Conservation (phyloP, 92 coral and sea anemone genomes). For the Phenganax stokvisi region DNA sequence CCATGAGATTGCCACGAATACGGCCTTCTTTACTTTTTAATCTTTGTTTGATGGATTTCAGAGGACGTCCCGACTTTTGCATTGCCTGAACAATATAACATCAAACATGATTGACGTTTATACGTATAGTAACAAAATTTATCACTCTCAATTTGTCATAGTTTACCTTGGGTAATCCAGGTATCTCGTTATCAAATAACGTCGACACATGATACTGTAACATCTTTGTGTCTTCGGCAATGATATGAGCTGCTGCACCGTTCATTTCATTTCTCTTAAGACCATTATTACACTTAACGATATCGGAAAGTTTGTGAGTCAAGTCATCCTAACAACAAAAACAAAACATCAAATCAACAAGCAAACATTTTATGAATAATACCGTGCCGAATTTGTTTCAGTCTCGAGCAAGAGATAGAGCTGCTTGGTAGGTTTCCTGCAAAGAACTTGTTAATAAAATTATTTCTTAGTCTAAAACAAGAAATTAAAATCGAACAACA, state of each 20-base stretch:
- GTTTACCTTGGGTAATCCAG: slow-evolving; percentile 88
- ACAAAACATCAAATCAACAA: not conserved
- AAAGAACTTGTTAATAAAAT: no score
- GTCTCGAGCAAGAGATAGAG: no score
- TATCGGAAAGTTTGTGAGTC: slow-evolving; percentile 94
- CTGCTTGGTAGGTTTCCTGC: no score
- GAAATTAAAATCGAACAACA: no score
- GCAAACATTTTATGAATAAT: not conserved
- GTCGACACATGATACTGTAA: slow-evolving; percentile 98
- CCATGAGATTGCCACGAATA: slow-evolving; percentile 97
- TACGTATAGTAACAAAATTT: not conserved
- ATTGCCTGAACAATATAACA: slow-evolving; percentile 62
- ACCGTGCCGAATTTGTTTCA: not conserved
- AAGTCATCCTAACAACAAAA: slow-evolving; percentile 72
- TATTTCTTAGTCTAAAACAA: no score
- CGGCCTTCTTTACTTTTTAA: slow-evolving; percentile 98
- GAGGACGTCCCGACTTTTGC: slow-evolving; percentile 98
- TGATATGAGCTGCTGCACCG: slow-evolving; percentile 99
- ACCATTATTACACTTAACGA: slow-evolving; percentile 90
- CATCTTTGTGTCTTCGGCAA: slow-evolving; percentile 94
- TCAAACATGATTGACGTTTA: not conserved
- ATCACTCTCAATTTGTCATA: no score
- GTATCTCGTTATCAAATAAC: slow-evolving; percentile 89
- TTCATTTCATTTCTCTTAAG: slow-evolving; percentile 87
- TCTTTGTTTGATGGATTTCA: slow-evolving; percentile 93